These are phyloP conservation scores for Phyllopteryx taeniolatus DNA, from an alignment of 2,113 vertebrate genomes.

Conservation along the genomic window DNA sequence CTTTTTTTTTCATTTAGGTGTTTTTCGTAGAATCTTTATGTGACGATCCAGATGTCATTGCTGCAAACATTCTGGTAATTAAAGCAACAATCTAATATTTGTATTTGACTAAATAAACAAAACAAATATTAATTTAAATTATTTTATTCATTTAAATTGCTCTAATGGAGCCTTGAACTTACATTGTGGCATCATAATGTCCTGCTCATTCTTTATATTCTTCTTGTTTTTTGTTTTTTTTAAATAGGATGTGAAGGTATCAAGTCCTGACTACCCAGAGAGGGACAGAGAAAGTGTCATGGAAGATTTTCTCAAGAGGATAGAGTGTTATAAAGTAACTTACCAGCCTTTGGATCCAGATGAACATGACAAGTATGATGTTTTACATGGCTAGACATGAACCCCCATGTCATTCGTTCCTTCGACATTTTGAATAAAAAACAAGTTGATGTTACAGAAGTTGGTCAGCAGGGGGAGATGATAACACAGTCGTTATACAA, in stretches of 20 bases:
- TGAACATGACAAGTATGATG: slow-evolving; percentile 85
- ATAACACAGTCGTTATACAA: not conserved
- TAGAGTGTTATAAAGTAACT: slow-evolving; percentile 95
- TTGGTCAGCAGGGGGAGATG: slow-evolving; percentile 46
- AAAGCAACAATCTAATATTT: not conserved
- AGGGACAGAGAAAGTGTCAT: slow-evolving; percentile 88
- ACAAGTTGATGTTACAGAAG: slow-evolving; percentile 8
- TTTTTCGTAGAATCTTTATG: slow-evolving; percentile 77
- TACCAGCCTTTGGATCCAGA: slow-evolving; percentile 93
- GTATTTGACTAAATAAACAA: slow-evolving; percentile 6
- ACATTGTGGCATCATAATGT: not conserved
- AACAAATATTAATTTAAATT: not conserved
- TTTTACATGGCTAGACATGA: not conserved
- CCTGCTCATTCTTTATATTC: not conserved
- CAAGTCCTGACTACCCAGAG: slow-evolving; percentile 93
- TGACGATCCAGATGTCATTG: slow-evolving; percentile 76
- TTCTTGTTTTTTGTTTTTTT: slow-evolving; percentile 1
- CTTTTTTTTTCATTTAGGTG: slow-evolving; percentile 51
- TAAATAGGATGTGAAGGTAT: slow-evolving; percentile 92
- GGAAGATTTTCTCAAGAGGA: slow-evolving; percentile 96
- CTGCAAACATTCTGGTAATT: slow-evolving; percentile 73
- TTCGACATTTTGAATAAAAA: not conserved
- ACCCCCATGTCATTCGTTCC: not conserved
- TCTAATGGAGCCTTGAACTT: not conserved
- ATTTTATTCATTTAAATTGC: not conserved